A percentile compares a stretch with the other conserved stretches of the same genome.
Evolutionary conservation across 2,797 vertebrate species (phyloP).

Genomic region (Ceryle rudis): DNA sequence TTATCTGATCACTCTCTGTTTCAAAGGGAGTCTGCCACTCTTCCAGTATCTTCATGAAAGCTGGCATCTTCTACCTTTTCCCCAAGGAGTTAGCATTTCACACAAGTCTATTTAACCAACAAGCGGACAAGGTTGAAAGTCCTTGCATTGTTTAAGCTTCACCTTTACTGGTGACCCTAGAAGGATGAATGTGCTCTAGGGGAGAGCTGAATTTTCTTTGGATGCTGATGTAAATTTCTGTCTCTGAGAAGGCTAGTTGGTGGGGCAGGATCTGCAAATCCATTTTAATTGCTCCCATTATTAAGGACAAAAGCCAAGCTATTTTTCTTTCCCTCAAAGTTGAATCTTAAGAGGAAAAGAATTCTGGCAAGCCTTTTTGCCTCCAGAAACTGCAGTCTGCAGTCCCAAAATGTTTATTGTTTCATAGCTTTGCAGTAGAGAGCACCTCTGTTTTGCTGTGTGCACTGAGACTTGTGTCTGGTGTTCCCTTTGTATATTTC

Average conservation of each 20-base stretch:
- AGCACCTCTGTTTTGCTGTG: background rate
- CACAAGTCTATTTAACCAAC: background rate
- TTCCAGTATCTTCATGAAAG: background rate
- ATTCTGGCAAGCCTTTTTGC: background rate
- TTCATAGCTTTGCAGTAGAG: background rate
- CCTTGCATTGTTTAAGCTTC: background rate
- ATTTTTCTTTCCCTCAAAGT: background rate
- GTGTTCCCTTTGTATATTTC: background rate
- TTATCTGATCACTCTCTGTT: conserved; percentile 42
- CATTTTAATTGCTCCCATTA: background rate
- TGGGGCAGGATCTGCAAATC: background rate
- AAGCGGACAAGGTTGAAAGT: background rate
- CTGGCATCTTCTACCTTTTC: conserved; percentile 17
- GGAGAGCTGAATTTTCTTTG: background rate
- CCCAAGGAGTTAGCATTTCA: conserved; percentile 36
- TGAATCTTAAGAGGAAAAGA: background rate
- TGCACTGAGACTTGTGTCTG: background rate
- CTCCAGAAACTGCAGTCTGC: background rate
- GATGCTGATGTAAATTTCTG: background rate
- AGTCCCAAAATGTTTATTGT: background rate
- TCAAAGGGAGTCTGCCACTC: conserved; percentile 38
- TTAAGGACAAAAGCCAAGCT: background rate
- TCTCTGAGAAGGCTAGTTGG: background rate
- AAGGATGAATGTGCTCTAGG: background rate
- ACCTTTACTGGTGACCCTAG: background rate